Conservation (phyloP, 2,888 invertebrate species). For the Tyria jacobaeae region DNA sequence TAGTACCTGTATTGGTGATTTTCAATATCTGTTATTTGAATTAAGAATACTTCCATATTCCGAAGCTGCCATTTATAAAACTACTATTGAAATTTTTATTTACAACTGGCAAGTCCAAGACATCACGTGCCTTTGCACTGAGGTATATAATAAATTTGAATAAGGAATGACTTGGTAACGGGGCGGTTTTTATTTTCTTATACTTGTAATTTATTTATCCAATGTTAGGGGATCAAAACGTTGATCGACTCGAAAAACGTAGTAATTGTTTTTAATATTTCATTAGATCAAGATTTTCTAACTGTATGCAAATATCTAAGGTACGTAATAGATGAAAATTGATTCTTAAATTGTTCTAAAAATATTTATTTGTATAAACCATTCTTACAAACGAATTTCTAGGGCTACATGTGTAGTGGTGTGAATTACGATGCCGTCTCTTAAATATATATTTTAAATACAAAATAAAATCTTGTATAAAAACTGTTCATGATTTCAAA, state of each 20-base stretch:
- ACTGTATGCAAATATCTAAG: background rate
- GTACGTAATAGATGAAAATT: no score
- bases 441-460: no score
- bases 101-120: slow-evolving; percentile 3
- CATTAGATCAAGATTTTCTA: no score
- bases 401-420: slow-evolving; percentile 42
- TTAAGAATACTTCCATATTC: slow-evolving; percentile 19
- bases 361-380: no score
- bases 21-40: slow-evolving; percentile 25
- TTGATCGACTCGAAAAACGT: background rate
- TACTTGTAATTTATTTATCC: background rate
- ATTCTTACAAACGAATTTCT: slow-evolving; percentile 34
- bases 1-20: slow-evolving; percentile 39
- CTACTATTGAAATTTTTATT: slow-evolving; percentile 4
- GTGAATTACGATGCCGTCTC: slow-evolving; percentile 48
- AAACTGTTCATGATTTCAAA: no score
- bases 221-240: background rate
- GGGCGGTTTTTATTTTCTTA: slow-evolving; percentile 1
- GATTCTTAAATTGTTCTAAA: no score
- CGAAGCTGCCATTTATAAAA: slow-evolving; percentile 19
- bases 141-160: slow-evolving; percentile 3
- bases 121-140: background rate
- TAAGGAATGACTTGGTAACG: background rate
- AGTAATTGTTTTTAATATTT: background rate
- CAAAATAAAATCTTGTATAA: no score